Conservation (phyloP, 2,888 invertebrate genomes). For the Tolmerus cingulatus region DNA sequence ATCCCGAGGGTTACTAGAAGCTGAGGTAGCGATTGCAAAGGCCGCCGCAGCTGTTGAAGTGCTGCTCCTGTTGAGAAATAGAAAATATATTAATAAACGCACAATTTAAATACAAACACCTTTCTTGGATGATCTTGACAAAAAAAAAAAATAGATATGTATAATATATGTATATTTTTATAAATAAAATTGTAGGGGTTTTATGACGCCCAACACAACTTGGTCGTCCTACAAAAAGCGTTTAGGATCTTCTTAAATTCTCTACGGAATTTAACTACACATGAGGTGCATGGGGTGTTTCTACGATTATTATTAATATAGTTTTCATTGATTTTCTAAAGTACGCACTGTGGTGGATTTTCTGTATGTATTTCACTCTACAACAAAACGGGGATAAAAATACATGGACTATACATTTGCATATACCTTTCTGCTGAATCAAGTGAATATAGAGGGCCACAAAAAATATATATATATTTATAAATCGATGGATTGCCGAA, state of each 20-base stretch:
- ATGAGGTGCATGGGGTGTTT: background rate
- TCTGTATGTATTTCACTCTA: background rate
- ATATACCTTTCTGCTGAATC: background rate
- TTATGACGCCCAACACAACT: background rate
- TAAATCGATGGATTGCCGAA: background rate
- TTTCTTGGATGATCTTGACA: background rate
- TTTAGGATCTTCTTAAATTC: background rate
- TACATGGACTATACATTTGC: background rate
- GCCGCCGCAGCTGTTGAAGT: slow-evolving; percentile 88
- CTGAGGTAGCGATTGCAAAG: slow-evolving; percentile 90
- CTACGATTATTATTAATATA: background rate
- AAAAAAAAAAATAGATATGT: background rate
- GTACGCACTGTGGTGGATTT: background rate
- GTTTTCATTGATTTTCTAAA: background rate
- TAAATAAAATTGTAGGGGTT: background rate
- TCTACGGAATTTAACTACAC: background rate
- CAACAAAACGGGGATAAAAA: background rate
- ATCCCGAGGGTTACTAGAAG: slow-evolving; percentile 82
- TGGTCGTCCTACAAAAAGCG: background rate
- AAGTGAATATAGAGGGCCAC: background rate
- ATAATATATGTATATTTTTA: background rate
- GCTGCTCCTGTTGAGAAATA: slow-evolving; percentile 71
- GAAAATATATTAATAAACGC: background rate
- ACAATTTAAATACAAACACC: background rate
- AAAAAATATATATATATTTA: background rate